Evolutionary conservation across 2,113 vertebrate genomes (phyloP).

Genomic region (Neopipo cinnamomea): DNA sequence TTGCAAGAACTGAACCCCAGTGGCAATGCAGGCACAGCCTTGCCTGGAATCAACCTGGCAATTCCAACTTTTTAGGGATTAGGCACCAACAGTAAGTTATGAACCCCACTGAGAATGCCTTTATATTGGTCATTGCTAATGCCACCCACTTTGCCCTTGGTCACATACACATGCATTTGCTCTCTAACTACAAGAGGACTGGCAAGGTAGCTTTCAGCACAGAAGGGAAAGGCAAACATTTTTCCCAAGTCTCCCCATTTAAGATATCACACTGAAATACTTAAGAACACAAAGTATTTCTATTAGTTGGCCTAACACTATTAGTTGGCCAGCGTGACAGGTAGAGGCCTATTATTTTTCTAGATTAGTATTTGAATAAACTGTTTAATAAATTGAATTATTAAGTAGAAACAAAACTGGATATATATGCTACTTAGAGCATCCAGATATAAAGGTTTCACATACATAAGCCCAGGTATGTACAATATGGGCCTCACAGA

Average conservation of each 20-base stretch:
- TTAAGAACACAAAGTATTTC: not conserved
- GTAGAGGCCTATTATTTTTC: not conserved
- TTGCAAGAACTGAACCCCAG: not conserved
- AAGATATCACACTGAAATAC: not conserved
- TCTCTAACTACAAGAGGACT: not conserved
- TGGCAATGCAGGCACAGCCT: rapidly evolving
- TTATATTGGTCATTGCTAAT: not conserved
- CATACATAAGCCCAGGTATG: rapidly evolving
- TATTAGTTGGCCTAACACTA: not conserved
- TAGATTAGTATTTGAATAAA: not conserved
- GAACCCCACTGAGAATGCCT: not conserved
- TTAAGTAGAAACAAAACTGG: not conserved
- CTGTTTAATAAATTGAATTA: not conserved
- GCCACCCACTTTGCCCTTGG: not conserved
- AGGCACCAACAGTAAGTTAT: not conserved
- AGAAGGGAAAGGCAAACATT: not conserved
- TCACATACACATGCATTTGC: not conserved
- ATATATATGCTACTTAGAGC: not conserved
- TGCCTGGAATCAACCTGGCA: not conserved
- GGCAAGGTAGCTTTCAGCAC: not conserved
- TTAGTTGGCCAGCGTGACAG: not conserved
- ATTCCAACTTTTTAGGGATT: not conserved
- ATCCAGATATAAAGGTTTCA: not conserved
- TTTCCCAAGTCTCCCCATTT: not conserved
- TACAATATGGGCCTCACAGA: not conserved